Percentiles rank a stretch among this genome's conserved stretches.
phyloP scores from a whole-genome alignment of 2,797 vertebrate species.

The Heliangelus exortis region DNA sequence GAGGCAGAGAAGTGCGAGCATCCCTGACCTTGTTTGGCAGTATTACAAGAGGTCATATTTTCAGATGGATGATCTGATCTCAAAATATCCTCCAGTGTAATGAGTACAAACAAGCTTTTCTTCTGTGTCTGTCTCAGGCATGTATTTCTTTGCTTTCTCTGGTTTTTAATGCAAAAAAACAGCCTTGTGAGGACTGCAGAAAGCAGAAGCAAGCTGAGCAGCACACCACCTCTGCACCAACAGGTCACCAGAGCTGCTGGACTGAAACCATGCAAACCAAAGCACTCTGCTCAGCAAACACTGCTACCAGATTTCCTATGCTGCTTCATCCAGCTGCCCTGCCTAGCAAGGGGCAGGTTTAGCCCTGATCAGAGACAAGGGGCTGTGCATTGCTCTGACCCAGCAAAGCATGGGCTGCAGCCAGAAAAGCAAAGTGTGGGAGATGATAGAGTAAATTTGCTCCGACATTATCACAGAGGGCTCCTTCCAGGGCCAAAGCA shows the following conservation, averaged over 20 bases:
- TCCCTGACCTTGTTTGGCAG: conserved; percentile 26
- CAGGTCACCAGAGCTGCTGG: neutral
- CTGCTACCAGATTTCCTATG: neutral
- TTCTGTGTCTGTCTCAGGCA: neutral
- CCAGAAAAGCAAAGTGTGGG: neutral
- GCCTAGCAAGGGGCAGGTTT: fast-evolving
- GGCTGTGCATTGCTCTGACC: neutral
- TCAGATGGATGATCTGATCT: conserved; percentile 43
- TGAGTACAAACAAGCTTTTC: conserved; percentile 21
- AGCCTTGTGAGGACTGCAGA: neutral
- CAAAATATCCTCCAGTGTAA: conserved; percentile 39
- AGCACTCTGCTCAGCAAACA: neutral
- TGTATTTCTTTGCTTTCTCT: neutral
- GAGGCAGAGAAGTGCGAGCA: neutral
- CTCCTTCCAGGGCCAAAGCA: neutral
- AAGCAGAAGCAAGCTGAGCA: neutral
- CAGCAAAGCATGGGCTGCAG: fast-evolving
- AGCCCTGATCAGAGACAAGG: neutral
- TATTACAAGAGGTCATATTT: conserved; percentile 26
- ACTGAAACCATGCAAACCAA: neutral
- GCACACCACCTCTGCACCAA: neutral
- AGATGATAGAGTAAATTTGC: neutral
- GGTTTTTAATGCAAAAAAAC: neutral
- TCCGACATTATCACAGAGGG: neutral
- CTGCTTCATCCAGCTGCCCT: neutral